Evolutionary conservation across 1,140 invertebrate species (phyloP), one percentile per base, ranked within the genome.

Genomic region (Brachionus paranguensis): DNA sequence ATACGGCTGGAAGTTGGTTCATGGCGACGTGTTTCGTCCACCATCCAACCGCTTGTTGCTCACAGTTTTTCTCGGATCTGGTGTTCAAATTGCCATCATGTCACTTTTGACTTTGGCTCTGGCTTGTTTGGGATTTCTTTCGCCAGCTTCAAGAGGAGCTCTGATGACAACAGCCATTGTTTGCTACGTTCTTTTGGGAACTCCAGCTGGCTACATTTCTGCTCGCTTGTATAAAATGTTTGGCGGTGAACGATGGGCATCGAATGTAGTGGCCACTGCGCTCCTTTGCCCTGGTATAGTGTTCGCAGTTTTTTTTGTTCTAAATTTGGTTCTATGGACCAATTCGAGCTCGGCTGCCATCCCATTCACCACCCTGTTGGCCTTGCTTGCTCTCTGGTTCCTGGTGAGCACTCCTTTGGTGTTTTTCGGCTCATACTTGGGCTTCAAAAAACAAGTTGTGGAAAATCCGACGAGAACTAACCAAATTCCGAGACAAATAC

Each of bases 401-500:
- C 93, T 96, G 83, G 95, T 99, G n/a, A 98, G 96, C 1, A 94
- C 98, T 50, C 97, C 97, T 5, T 92, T 99, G 45, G 98, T 96
- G 7, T 99, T 99, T 90, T 93, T 99, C 85, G 97, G 97, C 8
- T 95, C 97, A 41, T 98, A 97, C 90, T 97, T 99, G 89, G 97
- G 97, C 85, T 99, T 98, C 89, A 95, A 95, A 87, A 98, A 97
- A 90, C 91, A 95, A 89, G 95, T 96, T 91, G 92, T 91, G 91
- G 53, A 60, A 83, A 95, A 97, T 90, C 97, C 97, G 6, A 96
- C 98, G 11, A 92, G 97, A 86, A 99, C 97, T 1, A 98, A 98
- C 91, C 97, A 99, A 91, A 99, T 99, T 86, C 97, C 97, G 5
- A 91, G 97, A 0, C 95, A 99, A 90, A 98, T 99, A 86, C 97